Base-by-base conservation (phyloP, 2,888 invertebrate species). In the Andrena flavipes region DNA sequence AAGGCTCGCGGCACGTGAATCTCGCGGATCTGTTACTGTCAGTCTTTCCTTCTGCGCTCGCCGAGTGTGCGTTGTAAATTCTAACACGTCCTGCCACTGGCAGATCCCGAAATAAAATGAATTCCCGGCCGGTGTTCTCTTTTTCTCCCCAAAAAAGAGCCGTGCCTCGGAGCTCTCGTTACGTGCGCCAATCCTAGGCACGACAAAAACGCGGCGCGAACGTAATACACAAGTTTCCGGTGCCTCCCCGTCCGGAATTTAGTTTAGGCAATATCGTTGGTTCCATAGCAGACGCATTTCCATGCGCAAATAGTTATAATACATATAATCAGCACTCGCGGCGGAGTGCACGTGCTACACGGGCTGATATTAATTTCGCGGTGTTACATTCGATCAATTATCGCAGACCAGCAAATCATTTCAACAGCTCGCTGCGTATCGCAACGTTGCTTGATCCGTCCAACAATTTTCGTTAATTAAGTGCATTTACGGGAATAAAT, bases 401-500 rank as follows among this genome's bases (percentile, higher is more conserved):
- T 54, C 20, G 35, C n/a, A n/a, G 64, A 48, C 64, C 54, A 54
- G 77, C 65, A 65, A 51, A 49, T 54, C 70, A 70, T 77, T 71
- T 62, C 70, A 33, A 64, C 70, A 65, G 59, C 10, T 29, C 26
- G 33, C 5, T 48, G 48, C 54, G 59, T 62, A 48, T 64, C 69
- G n/a, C 5, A 13, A 6, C 26, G 13, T n/a, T 64, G 13, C 35
- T 54, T 16, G 65, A 16, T n/a, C 2, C 23, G 23, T 8, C 54
- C 60, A 5, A 42, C 51, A n/a, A 78, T 71, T 78, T 62, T 67
- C 79, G 48, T 67, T 71, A 78, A 80, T 80, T 67, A 67, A 80
- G 42, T 20, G 67, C 20, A 30, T 71, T 71, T 20, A 20, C 35
- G n/a, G 51, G 54, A 16, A 60, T 33, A 35, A 62, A 62, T 42